Evolutionary conservation across 64 coral and sea anemone species (phyloP).

Genomic region (Stichodactyla helianthus): DNA sequence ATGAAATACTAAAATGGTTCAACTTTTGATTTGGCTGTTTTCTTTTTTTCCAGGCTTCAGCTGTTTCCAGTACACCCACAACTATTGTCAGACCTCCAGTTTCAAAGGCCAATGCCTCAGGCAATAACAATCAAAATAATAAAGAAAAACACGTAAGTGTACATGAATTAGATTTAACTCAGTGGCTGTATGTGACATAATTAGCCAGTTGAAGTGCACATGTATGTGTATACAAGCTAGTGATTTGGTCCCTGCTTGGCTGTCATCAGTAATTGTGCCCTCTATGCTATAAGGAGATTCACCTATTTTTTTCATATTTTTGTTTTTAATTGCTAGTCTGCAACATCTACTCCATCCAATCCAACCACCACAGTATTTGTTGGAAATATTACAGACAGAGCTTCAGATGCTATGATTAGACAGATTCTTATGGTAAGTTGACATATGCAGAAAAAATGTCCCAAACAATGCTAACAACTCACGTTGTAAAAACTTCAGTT

Average conservation of each 20-base stretch:
- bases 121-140: neutral
- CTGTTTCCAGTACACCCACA: neutral
- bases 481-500: too few relatives aligned
- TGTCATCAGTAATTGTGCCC: too few relatives aligned
- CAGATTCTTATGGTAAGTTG: constrained; percentile 94
- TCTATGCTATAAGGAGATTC: too few relatives aligned
- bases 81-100: constrained; percentile 14
- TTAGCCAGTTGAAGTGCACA: too few relatives aligned
- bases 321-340: neutral
- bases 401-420: constrained; percentile 95
- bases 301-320: neutral
- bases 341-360: constrained; percentile 3
- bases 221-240: too few relatives aligned
- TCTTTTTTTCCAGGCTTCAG: neutral
- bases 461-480: too few relatives aligned
- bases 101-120: neutral
- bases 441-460: too few relatives aligned
- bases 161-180: neutral
- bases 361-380: constrained; percentile 98
- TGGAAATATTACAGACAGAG: constrained; percentile 99
- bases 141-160: neutral
- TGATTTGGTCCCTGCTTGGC: too few relatives aligned
- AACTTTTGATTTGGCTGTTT: neutral
- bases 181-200: too few relatives aligned
- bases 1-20: too few relatives aligned